phyloP scores from a whole-genome alignment of 64 coral and sea anemone genomes.

The Acropora tenuis region DNA sequence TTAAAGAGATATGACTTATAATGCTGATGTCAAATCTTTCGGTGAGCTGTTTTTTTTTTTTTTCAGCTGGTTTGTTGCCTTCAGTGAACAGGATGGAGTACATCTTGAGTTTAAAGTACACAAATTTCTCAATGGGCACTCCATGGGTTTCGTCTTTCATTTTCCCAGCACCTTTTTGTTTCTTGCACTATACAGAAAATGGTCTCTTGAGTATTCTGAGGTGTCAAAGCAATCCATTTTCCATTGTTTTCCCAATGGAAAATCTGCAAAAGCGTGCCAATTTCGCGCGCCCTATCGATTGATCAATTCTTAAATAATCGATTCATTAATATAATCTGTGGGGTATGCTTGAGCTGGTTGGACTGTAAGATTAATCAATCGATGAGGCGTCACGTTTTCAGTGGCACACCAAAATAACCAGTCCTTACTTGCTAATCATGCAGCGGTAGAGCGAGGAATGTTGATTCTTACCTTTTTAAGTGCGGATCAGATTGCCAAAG shows the following conservation, averaged over 20 bases:
- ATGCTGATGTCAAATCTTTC: slow-evolving; percentile 18
- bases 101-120: slow-evolving; percentile 47
- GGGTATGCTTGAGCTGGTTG: neutral
- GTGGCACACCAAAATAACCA: neutral
- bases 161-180: slow-evolving; percentile 48
- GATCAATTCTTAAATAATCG: neutral
- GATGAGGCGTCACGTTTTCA: neutral
- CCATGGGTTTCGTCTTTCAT: slow-evolving; percentile 53
- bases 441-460: neutral
- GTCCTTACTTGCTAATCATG: neutral
- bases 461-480: neutral
- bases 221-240: slow-evolving; percentile 15
- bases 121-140: slow-evolving; percentile 12
- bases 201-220: slow-evolving; percentile 15
- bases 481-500: neutral
- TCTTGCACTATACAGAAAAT: slow-evolving; percentile 24
- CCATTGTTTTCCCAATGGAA: too few relatives aligned
- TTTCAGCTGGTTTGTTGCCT: slow-evolving; percentile 15
- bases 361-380: neutral
- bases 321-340: neutral
- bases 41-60: slow-evolving; percentile 39
- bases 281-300: too few relatives aligned
- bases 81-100: slow-evolving; percentile 21
- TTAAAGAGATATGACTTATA: slow-evolving; percentile 39
- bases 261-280: too few relatives aligned